A percentile compares a stretch with the other conserved stretches of the same genome.
phyloP scores from a whole-genome alignment of 2,888 invertebrate genomes.

The Trichacis sp. region DNA sequence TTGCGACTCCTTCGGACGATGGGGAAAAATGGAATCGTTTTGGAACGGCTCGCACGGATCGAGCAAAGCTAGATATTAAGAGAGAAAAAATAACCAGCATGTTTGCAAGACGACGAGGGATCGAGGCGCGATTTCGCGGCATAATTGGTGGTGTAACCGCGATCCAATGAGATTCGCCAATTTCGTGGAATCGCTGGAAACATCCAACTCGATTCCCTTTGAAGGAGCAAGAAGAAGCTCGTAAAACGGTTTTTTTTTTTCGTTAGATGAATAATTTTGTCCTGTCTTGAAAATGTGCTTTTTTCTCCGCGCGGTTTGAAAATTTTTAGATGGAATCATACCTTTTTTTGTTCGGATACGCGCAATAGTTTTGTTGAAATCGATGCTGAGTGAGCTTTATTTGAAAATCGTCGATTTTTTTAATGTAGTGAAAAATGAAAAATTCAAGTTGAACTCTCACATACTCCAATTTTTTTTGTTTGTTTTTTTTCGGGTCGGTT shows the following conservation, averaged over 20 bases:
- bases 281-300: too few relatives aligned
- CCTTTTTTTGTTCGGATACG: too few relatives aligned
- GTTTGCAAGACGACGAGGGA: constrained; percentile 21
- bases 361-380: not conserved
- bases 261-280: not conserved
- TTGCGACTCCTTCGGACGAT: constrained; percentile 16
- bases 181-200: too few relatives aligned
- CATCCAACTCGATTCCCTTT: not conserved
- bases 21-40: too few relatives aligned
- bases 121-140: too few relatives aligned
- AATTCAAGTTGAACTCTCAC: constrained; percentile 1
- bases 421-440: too few relatives aligned
- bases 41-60: constrained; percentile 51
- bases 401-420: too few relatives aligned
- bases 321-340: too few relatives aligned
- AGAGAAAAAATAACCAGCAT: constrained; percentile 35
- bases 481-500: not conserved
- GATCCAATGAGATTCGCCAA: constrained; percentile 25
- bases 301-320: too few relatives aligned
- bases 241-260: not conserved
- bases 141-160: too few relatives aligned
- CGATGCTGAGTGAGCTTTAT: too few relatives aligned
- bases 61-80: constrained; percentile 49
- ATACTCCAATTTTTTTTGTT: not conserved
- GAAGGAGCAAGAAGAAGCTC: not conserved